These are phyloP conservation scores for Mesoclemmys tuberculata DNA, from an alignment of 2,113 vertebrate species.

Conservation along the genomic window DNA sequence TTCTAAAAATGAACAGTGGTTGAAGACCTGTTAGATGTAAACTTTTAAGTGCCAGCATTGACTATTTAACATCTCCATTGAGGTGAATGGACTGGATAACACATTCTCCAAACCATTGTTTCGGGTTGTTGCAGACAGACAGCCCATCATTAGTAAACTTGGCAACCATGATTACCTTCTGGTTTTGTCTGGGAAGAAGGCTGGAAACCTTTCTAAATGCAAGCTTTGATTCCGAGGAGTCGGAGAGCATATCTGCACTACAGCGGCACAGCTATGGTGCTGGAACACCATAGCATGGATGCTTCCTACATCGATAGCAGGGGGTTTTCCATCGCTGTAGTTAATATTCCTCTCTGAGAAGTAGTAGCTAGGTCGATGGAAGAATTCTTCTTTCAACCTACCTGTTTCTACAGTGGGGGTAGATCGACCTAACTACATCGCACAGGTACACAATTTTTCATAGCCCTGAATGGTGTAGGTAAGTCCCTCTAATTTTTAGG, in stretches of 20 bases:
- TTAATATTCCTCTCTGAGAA: not conserved
- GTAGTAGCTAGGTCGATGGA: not conserved
- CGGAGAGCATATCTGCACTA: not conserved
- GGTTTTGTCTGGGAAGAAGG: not conserved
- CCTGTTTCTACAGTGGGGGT: not conserved
- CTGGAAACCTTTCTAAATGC: not conserved
- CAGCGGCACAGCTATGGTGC: too few species aligned
- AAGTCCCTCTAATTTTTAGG: not conserved
- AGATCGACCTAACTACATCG: not conserved
- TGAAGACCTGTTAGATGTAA: too few species aligned
- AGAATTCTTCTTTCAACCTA: not conserved
- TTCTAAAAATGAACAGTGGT: not conserved
- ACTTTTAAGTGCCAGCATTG: not conserved
- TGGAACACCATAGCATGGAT: not conserved
- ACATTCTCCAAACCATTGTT: not conserved
- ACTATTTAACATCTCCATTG: not conserved
- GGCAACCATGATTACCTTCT: not conserved
- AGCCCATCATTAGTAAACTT: not conserved
- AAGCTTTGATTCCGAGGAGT: not conserved
- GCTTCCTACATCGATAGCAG: not conserved
- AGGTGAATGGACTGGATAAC: not conserved
- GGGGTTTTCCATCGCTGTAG: not conserved
- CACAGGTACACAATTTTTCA: not conserved
- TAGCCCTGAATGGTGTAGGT: not conserved
- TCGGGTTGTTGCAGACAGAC: not conserved